phyloP scores from a whole-genome alignment of 2,797 vertebrate genomes.

The Syngnathus rostellatus region DNA sequence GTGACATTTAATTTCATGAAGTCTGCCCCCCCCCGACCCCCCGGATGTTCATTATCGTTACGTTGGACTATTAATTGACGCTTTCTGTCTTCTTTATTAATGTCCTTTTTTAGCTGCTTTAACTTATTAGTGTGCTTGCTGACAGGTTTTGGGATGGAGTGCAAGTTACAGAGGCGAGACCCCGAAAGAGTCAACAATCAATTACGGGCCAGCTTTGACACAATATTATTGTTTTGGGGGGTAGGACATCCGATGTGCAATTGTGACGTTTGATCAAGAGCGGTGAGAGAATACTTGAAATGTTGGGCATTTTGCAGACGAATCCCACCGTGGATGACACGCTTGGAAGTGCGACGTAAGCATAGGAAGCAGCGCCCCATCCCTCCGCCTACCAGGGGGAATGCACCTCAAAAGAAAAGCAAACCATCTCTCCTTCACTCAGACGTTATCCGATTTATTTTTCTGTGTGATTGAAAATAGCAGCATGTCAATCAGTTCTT shows the following conservation, averaged over 20 bases:
- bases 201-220: conserved; percentile 48
- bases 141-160: conserved; percentile 48
- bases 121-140: conserved; percentile 66
- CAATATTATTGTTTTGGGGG: conserved; percentile 25
- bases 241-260: background rate
- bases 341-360: background rate
- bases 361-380: background rate
- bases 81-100: conserved; percentile 51
- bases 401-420: conserved; percentile 20
- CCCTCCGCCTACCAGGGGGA: background rate
- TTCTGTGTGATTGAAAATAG: conserved; percentile 35
- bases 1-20: conserved; percentile 21
- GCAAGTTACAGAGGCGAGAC: conserved; percentile 41
- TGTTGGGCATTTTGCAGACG: conserved; percentile 45
- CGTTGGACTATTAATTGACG: conserved; percentile 42
- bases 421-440: conserved; percentile 22
- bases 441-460: background rate
- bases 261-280: background rate
- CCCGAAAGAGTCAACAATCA: conserved; percentile 52
- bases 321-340: background rate
- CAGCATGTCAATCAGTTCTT: conserved; percentile 6
- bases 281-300: conserved; percentile 28
- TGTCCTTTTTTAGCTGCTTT: conserved; percentile 60
- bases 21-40: background rate
- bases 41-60: conserved; percentile 13